These are phyloP conservation scores for Siniperca undulata DNA, from an alignment of 2,797 vertebrate species.

Conservation along the genomic window DNA sequence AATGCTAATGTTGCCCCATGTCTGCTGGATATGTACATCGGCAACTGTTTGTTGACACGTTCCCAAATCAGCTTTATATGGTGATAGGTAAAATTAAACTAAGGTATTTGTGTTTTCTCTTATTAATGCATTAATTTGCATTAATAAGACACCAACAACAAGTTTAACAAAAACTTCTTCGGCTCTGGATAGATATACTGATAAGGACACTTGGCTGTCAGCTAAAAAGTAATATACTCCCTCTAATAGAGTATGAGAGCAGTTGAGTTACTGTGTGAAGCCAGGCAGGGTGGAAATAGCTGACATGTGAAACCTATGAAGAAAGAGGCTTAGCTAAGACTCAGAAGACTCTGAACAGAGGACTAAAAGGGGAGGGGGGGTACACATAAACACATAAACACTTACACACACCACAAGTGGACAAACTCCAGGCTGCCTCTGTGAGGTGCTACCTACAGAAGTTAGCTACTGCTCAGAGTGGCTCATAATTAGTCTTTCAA, in stretches of 20 bases:
- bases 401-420: conserved; percentile 38
- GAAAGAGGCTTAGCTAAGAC: conserved; percentile 56
- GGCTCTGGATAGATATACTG: conserved; percentile 9
- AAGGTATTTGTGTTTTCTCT: neutral
- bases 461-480: conserved; percentile 45
- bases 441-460: conserved; percentile 60
- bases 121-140: neutral
- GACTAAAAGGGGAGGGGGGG: conserved; percentile 7
- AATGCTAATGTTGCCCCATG: neutral
- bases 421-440: conserved; percentile 33
- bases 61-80: neutral
- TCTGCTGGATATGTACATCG: neutral
- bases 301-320: conserved; percentile 63
- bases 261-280: conserved; percentile 33
- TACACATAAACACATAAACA: conserved; percentile 30
- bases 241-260: conserved; percentile 47
- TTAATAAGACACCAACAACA: neutral
- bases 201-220: conserved; percentile 26
- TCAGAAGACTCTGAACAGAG: conserved; percentile 45
- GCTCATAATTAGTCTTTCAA: conserved; percentile 77
- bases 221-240: conserved; percentile 23
- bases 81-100: neutral
- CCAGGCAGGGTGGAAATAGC: conserved; percentile 52
- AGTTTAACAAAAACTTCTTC: neutral
- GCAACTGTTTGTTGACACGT: neutral